Percentiles rank a stretch among this genome's conserved stretches.
phyloP scores from a whole-genome alignment of 1,140 invertebrate species.

The Liolophura sinensis region DNA sequence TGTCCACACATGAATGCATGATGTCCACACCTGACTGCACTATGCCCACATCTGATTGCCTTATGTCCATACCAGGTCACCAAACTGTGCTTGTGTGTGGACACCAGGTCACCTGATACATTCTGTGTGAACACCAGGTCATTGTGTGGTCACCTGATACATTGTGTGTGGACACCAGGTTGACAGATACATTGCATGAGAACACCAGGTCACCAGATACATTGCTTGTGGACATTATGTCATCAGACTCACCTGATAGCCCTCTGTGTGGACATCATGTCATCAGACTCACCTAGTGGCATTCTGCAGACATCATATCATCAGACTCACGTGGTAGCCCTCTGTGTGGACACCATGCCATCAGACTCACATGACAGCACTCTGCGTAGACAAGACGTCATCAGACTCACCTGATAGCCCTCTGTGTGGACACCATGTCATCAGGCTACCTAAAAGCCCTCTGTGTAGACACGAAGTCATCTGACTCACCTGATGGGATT shows the following conservation, averaged over 20 bases:
- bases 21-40: no score
- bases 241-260: conserved; percentile 62
- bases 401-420: conserved; percentile 58
- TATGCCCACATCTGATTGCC: no score
- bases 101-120: no score
- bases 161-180: conserved; percentile 76
- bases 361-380: conserved; percentile 70
- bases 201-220: conserved; percentile 62
- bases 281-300: conserved; percentile 61
- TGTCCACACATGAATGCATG: no score
- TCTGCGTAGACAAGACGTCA: conserved; percentile 76
- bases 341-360: conserved; percentile 76
- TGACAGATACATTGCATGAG: conserved; percentile 72
- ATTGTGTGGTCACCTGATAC: conserved; percentile 63
- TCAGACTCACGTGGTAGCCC: conserved; percentile 70
- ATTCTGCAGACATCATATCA: conserved; percentile 77
- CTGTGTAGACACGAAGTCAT: conserved; percentile 80
- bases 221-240: no score
- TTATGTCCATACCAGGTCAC: no score
- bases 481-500: no score
- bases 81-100: no score
- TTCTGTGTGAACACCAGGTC: conserved; percentile 77
- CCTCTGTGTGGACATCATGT: conserved; percentile 71
- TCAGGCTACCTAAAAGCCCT: background rate
- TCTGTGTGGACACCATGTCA: background rate